phyloP scores from a whole-genome alignment of 2,113 vertebrate genomes.

The Regulus satrapa region DNA sequence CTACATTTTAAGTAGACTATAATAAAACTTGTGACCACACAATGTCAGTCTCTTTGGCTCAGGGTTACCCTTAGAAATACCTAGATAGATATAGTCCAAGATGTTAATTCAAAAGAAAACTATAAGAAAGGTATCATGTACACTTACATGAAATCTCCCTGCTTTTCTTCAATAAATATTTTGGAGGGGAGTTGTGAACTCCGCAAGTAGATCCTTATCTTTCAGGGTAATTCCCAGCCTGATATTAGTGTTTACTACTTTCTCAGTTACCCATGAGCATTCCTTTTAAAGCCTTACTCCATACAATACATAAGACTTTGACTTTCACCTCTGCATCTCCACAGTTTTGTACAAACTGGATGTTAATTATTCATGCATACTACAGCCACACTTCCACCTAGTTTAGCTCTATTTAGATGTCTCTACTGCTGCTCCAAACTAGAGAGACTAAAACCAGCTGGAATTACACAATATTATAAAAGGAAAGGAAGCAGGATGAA shows the following conservation, averaged over 20 bases:
- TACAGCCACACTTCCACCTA: not conserved
- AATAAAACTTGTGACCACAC: not conserved
- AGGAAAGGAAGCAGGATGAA: not conserved
- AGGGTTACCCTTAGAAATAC: not conserved
- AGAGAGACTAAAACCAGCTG: not conserved
- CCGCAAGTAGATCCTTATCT: not conserved
- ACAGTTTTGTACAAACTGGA: not conserved
- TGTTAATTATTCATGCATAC: rapidly evolving
- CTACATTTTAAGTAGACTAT: not conserved
- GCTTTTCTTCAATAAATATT: not conserved
- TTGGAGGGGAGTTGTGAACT: not conserved
- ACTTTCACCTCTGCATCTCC: not conserved
- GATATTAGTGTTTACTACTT: not conserved
- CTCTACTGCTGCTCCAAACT: not conserved
- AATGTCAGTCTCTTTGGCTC: not conserved
- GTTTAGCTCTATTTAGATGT: not conserved
- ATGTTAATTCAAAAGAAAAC: not conserved
- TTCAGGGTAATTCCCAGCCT: not conserved
- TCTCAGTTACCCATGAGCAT: not conserved
- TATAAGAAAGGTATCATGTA: rapidly evolving
- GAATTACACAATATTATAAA: not conserved
- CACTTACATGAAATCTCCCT: not conserved
- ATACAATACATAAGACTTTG: not conserved
- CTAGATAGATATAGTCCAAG: not conserved
- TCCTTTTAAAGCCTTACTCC: not conserved